Percentiles rank a stretch among this genome's conserved stretches.
Evolutionary conservation across 2,113 vertebrate species (phyloP).

Genomic region (Bujurquina vittata): DNA sequence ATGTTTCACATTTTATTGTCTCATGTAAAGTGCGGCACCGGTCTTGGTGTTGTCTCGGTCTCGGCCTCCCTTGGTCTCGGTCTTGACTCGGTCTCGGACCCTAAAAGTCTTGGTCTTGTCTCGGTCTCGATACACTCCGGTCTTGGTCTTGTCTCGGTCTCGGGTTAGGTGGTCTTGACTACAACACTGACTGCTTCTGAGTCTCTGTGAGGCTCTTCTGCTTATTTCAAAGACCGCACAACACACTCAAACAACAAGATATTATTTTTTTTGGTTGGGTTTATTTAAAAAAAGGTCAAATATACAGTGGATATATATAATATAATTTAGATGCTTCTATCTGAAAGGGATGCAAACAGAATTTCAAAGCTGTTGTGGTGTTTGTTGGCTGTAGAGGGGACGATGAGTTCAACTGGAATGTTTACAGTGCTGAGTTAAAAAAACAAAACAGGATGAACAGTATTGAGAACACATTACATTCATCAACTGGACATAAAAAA

Average conservation of each 20-base stretch:
- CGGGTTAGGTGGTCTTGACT: no score
- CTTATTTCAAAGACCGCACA: no score
- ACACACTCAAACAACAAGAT: not conserved
- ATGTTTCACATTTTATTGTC: no score
- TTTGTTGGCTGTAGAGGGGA: slow-evolving; percentile 30
- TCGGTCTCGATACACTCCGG: no score
- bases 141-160: no score
- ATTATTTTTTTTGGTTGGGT: slow-evolving; percentile 55
- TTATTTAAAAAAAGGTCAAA: slow-evolving; percentile 75
- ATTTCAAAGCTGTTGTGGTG: slow-evolving; percentile 43
- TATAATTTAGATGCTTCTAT: slow-evolving; percentile 73
- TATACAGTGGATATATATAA: slow-evolving; percentile 74
- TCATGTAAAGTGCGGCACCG: no score
- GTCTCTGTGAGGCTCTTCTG: no score
- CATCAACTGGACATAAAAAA: slow-evolving; percentile 58
- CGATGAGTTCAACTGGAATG: slow-evolving; percentile 55
- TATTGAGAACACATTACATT: slow-evolving; percentile 74
- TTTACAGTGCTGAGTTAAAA: slow-evolving; percentile 74
- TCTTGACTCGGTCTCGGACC: no score
- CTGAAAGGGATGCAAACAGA: slow-evolving; percentile 58
- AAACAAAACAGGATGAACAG: slow-evolving; percentile 69
- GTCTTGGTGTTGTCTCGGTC: no score
- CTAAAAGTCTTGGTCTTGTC: no score
- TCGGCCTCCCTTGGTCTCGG: no score
- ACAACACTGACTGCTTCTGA: no score